Evolutionary conservation across 2,888 invertebrate genomes (phyloP).

Genomic region (Anorthoa munda): DNA sequence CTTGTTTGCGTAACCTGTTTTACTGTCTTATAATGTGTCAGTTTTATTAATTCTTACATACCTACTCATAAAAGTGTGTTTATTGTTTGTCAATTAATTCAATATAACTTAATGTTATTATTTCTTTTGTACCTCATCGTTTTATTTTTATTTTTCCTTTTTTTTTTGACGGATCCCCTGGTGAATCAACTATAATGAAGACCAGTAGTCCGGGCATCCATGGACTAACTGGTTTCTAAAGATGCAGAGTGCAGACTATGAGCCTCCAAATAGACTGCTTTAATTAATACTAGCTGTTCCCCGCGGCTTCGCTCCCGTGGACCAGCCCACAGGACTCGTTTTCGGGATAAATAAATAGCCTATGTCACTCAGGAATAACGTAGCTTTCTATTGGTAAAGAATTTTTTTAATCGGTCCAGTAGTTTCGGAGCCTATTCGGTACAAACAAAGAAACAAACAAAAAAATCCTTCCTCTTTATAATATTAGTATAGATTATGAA

Average conservation of each 20-base stretch:
- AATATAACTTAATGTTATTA: neutral
- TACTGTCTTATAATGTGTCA: neutral
- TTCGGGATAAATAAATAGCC: too few relatives aligned
- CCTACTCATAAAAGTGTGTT: neutral
- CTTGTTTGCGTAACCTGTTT: constrained; percentile 7
- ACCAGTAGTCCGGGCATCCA: neutral
- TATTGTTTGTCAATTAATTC: neutral
- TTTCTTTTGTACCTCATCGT: neutral
- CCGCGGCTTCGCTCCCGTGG: too few relatives aligned
- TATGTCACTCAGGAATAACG: too few relatives aligned
- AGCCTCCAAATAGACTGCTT: neutral
- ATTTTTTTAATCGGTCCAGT: too few relatives aligned
- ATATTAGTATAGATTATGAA: too few relatives aligned
- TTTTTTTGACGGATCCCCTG: neutral
- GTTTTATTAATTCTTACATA: neutral
- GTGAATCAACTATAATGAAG: neutral
- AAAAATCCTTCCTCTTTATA: too few relatives aligned
- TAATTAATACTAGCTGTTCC: too few relatives aligned
- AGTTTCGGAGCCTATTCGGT: too few relatives aligned
- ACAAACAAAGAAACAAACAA: too few relatives aligned
- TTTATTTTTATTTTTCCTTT: neutral
- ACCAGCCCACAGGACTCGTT: too few relatives aligned
- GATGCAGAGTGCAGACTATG: neutral
- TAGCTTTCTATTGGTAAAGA: too few relatives aligned
- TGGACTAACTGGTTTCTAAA: too few relatives aligned